Evolutionary conservation across 2,888 invertebrate species (phyloP), one percentile per base, ranked within the genome.

Genomic region (Serrognathus titanus): DNA sequence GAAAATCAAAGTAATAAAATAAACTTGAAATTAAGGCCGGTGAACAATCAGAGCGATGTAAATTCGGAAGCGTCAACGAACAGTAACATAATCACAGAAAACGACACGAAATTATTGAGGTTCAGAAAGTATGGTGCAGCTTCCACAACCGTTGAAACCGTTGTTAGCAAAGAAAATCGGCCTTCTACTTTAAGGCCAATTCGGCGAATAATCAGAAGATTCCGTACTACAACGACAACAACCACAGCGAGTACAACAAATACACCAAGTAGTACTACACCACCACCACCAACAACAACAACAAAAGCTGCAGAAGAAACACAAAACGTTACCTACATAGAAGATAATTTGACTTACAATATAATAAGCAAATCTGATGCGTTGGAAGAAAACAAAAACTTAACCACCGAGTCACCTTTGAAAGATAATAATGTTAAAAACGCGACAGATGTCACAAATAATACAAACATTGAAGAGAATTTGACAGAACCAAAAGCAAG

Each of bases 171-270:
- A 37, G 39, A 37, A 35, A 46, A 51, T 31, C 24, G 24, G 0
- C 24, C 24, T 31, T 31, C 24, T 36, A 11, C 36, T 48, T 31
- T 48, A 50, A 31, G 5, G 16, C 11, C 13, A 13, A 11, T 52
- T 16, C 45, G 61, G 6, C 59, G 52, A 48, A 41, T 60, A 40
- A 57, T 61, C 13, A 50, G 60, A 48, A 58, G 63, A 12, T 53
- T 63, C 24, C 59, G 61, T 40, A 50, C 54, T 31, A 36, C 48
- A 2, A 36, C 58, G 6, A 40, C 40, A 40, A 40, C 40, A 3
- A 31, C 24, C 6, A 31, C 24, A 1, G 7, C 24, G 6, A 31
- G 6, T 1, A 2, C 24, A 31, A 5, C 24, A 31, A 31, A 1
- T 31, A 31, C 24, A 5, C 1, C 24, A 31, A 31, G 6, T n/a